Conservation (phyloP, 2,113 vertebrate species). For the Catharus fuscescens region DNA sequence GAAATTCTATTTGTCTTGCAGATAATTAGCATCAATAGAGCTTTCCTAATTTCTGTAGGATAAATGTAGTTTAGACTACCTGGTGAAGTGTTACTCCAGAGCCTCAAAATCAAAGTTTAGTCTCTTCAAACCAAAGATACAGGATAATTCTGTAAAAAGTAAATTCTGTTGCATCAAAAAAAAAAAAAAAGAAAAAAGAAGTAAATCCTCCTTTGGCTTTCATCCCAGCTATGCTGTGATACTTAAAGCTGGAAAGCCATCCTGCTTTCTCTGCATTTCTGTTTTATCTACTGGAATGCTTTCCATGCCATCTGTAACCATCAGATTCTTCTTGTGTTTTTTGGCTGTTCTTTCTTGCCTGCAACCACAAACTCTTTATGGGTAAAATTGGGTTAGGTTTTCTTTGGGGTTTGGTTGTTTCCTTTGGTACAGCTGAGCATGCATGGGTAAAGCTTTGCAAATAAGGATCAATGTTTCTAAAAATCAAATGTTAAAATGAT, state of each 20-base stretch:
- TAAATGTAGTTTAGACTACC: background rate
- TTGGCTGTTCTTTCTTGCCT: conserved; percentile 5
- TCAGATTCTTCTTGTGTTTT: background rate
- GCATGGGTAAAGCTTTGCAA: background rate
- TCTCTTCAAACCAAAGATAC: background rate
- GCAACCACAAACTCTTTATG: background rate
- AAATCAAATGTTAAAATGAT: background rate
- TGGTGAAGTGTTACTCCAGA: background rate
- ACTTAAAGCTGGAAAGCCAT: background rate
- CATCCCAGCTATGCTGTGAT: background rate
- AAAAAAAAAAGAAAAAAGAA: too few relatives aligned
- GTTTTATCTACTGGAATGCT: background rate
- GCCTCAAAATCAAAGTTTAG: background rate
- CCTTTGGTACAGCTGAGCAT: background rate
- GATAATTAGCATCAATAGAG: background rate
- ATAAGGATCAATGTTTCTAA: background rate
- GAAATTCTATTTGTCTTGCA: background rate
- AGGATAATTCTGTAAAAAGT: background rate
- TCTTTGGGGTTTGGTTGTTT: background rate
- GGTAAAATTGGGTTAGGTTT: background rate
- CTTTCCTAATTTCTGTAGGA: background rate
- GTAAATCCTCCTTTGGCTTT: background rate
- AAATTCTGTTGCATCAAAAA: background rate
- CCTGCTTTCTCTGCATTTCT: background rate
- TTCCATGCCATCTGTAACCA: background rate